A percentile compares a stretch with the other conserved stretches of the same genome.
These are phyloP conservation scores for Cliona cf. orientalis DNA, from an alignment of 37 sponge, comb jelly and placozoan genomes.

Conservation along the genomic window DNA sequence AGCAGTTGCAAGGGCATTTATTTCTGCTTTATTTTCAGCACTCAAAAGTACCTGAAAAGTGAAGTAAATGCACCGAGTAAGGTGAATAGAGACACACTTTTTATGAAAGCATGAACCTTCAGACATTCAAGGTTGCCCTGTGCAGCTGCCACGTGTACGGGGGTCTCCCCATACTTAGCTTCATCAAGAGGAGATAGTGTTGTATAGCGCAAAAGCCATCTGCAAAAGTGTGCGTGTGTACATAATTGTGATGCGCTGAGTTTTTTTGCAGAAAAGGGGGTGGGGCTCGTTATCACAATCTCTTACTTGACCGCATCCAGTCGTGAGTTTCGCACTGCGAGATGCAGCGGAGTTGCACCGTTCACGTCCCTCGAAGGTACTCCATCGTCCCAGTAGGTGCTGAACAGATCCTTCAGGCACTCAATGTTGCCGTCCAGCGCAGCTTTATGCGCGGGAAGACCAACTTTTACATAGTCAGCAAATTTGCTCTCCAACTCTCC, in stretches of 20 bases:
- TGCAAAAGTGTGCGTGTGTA: slow-evolving; percentile 13
- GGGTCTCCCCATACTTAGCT: slow-evolving; percentile 80
- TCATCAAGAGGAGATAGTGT: slow-evolving; percentile 32
- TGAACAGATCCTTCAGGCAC: slow-evolving; percentile 46
- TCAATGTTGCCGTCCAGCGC: slow-evolving; percentile 70
- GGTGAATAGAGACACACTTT: too few relatives aligned
- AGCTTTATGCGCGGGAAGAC: slow-evolving; percentile 80
- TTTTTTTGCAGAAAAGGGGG: not conserved
- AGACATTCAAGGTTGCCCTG: slow-evolving; percentile 59
- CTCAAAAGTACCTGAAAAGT: not conserved
- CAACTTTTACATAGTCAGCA: slow-evolving; percentile 43
- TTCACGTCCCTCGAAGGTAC: slow-evolving; percentile 63
- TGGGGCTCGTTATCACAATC: not conserved
- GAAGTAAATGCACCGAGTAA: too few relatives aligned
- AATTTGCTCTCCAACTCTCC: not conserved
- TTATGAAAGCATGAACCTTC: slow-evolving; percentile 28
- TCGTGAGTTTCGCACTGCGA: slow-evolving; percentile 59
- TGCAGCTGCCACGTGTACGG: slow-evolving; percentile 78
- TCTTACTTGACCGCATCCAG: slow-evolving; percentile 59
- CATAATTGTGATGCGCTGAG: not conserved
- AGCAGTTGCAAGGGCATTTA: slow-evolving; percentile 6
- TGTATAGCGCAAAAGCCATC: slow-evolving; percentile 72
- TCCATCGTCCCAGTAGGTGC: slow-evolving; percentile 10
- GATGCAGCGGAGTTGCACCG: slow-evolving; percentile 74
- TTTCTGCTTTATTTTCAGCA: slow-evolving; percentile 2